A percentile compares a stretch with the other conserved stretches of the same genome.
Conservation (phyloP, 1,140 invertebrate species). For the Tribolium castaneum region DNA sequence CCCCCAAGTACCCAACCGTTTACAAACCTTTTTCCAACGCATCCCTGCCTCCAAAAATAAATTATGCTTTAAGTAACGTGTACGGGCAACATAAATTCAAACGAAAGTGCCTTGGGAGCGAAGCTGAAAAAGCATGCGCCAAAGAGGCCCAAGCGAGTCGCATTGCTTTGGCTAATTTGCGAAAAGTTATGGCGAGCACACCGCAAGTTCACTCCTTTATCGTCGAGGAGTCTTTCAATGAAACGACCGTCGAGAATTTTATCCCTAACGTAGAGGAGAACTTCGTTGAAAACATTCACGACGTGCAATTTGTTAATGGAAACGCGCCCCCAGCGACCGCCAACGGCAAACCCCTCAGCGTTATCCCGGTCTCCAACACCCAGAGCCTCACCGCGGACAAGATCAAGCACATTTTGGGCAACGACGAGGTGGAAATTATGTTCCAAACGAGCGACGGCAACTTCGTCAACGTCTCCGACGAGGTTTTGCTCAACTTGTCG, state of each 20-base stretch:
- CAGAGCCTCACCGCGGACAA: slow-evolving; percentile 53
- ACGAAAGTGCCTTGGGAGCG: slow-evolving; percentile 49
- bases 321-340: slow-evolving; percentile 4
- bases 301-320: slow-evolving; percentile 1
- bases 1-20: slow-evolving; percentile 54
- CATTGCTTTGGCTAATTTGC: slow-evolving; percentile 58
- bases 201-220: slow-evolving; percentile 57
- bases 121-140: slow-evolving; percentile 60
- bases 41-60: slow-evolving; percentile 28
- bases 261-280: slow-evolving; percentile 50
- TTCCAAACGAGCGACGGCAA: slow-evolving; percentile 59
- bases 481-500: slow-evolving; percentile 57
- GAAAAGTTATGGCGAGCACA: slow-evolving; percentile 57
- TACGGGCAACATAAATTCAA: slow-evolving; percentile 33
- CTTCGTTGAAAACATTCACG: slow-evolving; percentile 8
- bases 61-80: slow-evolving; percentile 20
- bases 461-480: slow-evolving; percentile 57
- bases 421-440: slow-evolving; percentile 59
- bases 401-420: slow-evolving; percentile 55
- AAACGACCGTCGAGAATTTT: slow-evolving; percentile 61
- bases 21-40: slow-evolving; percentile 40
- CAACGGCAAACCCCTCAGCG: slow-evolving; percentile 19
- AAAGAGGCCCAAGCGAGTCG: slow-evolving; percentile 60
- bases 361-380: not conserved
- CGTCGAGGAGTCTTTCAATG: slow-evolving; percentile 58